Evolutionary conservation across 2,113 vertebrate genomes (phyloP), one percentile per base, ranked within the genome.

Genomic region (Pluvialis apricaria): DNA sequence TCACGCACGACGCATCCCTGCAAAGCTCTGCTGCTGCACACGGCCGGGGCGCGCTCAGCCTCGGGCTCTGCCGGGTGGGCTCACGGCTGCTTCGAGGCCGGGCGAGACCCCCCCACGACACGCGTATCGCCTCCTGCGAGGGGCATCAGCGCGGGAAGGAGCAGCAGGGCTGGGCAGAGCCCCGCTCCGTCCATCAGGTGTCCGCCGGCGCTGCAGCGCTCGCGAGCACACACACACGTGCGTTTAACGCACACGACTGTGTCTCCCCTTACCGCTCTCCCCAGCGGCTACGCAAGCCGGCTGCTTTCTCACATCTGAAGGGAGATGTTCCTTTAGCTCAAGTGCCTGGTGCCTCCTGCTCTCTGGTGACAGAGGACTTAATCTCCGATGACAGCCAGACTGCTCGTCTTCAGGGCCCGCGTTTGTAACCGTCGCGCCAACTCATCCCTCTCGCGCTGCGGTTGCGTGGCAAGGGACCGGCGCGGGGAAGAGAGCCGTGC

Each of bases 1-100:
- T 2, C 1, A 1, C 15, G 3, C 1, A 3, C 0, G 1, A 2
- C 3, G 10, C 12, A 5, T 26, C 34, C 70, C 47, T 15, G 36
- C 45, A 29, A 45, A 47, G 49, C 49, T 45, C 45, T 45, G 45
- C 45, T 17, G 45, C 45, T 17, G 45, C 45, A 18, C 45, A 18
- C 16, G 68, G 83, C 52, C 7, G 25, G 76, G 47, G 34, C 0
- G 2, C 45, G 77, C 86, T 83, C 82, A 22, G 82, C 61, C 20
- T 18, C 6, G 5, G 84, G 65, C 38, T 83, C 8, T 76, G 9
- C 26, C 45, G 10, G 31, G 20, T 29, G 45, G 15, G 52, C 70
- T 47, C 10, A 28, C 2, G 68, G 78, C 3, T 11, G 61, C 47
- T 18, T 13, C 1, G 3, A n/a, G 70, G 57, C 11, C 0, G 1